phyloP scores from a whole-genome alignment of 2,888 invertebrate species.

The Syritta pipiens region DNA sequence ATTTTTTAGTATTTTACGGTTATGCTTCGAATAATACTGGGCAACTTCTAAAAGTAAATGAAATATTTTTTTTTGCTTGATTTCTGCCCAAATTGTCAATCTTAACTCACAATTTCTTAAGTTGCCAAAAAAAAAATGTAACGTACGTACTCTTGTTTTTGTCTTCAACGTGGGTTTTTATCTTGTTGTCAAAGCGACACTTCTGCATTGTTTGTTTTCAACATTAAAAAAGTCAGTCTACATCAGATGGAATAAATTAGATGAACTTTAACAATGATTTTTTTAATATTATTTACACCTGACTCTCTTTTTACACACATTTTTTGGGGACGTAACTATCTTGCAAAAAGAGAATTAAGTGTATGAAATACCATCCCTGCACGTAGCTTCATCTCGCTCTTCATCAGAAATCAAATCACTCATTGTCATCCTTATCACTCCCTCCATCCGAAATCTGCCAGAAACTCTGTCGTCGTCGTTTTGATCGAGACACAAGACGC shows the following conservation, averaged over 20 bases:
- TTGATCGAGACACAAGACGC: constrained; percentile 42
- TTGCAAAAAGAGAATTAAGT: too few species aligned
- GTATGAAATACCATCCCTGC: constrained; percentile 51
- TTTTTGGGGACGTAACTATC: too few species aligned
- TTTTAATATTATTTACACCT: too few species aligned
- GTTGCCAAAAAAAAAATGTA: too few species aligned
- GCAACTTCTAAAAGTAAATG: too few species aligned
- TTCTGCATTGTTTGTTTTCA: constrained; percentile 16
- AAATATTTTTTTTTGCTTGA: too few species aligned
- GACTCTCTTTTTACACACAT: too few species aligned
- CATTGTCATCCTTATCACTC: constrained; percentile 33
- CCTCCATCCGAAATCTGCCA: neutral
- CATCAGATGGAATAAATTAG: neutral
- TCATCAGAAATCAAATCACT: neutral
- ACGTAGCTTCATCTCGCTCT: constrained; percentile 3
- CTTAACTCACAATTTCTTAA: too few species aligned
- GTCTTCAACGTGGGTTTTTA: neutral
- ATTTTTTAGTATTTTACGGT: too few species aligned
- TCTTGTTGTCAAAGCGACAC: too few species aligned
- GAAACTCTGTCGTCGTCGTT: constrained; percentile 13
- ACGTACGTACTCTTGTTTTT: too few species aligned
- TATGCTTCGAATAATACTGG: too few species aligned
- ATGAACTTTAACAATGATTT: constrained; percentile 13
- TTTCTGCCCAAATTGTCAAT: neutral
- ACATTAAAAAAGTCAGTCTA: constrained; percentile 16